These are phyloP conservation scores for Pygathrix nemaeus DNA, from an alignment of 2,113 vertebrate genomes.

Conservation along the genomic window DNA sequence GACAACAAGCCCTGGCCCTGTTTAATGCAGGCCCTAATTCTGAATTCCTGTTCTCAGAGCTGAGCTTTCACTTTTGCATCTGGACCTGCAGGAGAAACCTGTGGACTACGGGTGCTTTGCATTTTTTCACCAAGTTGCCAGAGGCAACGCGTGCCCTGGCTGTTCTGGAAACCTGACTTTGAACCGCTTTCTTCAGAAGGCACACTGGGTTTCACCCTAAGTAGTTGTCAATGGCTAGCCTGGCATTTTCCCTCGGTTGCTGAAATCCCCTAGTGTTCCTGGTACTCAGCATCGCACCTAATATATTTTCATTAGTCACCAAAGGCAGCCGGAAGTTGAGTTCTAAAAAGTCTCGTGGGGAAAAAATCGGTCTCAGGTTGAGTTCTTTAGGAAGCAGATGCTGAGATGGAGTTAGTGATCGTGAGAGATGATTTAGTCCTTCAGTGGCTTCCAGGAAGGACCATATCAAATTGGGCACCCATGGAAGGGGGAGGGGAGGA, in stretches of 20 bases:
- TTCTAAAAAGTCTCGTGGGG: background rate
- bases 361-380: background rate
- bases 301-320: slow-evolving; percentile 1
- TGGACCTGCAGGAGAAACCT: background rate
- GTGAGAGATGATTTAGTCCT: background rate
- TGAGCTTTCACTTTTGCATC: background rate
- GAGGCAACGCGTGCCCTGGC: background rate
- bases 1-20: background rate
- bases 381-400: background rate
- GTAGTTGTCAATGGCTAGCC: background rate
- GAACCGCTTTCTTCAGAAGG: background rate
- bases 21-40: background rate
- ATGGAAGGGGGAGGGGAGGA: background rate
- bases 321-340: background rate
- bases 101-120: background rate
- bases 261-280: background rate
- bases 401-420: background rate
- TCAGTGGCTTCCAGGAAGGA: background rate
- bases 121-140: background rate
- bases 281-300: background rate
- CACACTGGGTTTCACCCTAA: background rate
- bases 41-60: background rate
- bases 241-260: background rate
- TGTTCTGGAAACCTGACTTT: background rate
- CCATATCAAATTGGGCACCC: background rate